Percentiles rank a stretch among this genome's conserved stretches.
These are phyloP conservation scores for Mantis religiosa DNA, from an alignment of 2,888 invertebrate species.

Conservation along the genomic window DNA sequence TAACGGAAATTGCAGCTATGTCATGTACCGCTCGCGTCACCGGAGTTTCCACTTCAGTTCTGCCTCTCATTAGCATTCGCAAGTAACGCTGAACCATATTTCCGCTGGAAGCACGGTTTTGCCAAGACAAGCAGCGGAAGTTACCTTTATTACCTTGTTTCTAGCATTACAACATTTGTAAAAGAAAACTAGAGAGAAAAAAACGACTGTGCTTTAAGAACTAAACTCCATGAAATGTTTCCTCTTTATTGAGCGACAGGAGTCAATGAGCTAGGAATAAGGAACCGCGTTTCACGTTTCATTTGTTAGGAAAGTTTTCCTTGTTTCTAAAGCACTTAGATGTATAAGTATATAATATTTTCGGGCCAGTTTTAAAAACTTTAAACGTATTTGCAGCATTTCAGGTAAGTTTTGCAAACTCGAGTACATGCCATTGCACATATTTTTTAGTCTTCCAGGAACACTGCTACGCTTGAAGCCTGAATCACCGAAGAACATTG, in stretches of 20 bases:
- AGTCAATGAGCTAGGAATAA: no score
- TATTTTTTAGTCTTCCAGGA: no score
- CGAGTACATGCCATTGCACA: no score
- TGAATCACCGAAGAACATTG: no score
- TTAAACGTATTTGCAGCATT: no score
- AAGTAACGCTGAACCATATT: not conserved
- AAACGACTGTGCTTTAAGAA: not conserved
- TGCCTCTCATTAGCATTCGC: not conserved
- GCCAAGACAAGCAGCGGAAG: not conserved
- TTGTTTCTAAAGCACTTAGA: no score
- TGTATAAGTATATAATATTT: no score
- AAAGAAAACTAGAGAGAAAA: not conserved
- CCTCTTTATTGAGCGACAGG: not conserved
- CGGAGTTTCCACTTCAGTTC: not conserved
- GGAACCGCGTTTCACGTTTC: no score
- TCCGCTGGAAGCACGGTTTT: not conserved
- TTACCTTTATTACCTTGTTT: not conserved
- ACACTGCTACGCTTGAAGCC: no score
- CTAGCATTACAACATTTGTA: not conserved
- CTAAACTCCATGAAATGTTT: not conserved
- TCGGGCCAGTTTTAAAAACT: no score
- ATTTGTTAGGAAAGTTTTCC: no score
- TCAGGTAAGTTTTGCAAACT: no score
- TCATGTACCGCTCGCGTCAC: not conserved
- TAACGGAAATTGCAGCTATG: not conserved